A percentile compares a stretch with the other conserved stretches of the same genome.
These are phyloP conservation scores for Coptodon rendalli DNA, from an alignment of 2,113 vertebrate species.

Conservation along the genomic window DNA sequence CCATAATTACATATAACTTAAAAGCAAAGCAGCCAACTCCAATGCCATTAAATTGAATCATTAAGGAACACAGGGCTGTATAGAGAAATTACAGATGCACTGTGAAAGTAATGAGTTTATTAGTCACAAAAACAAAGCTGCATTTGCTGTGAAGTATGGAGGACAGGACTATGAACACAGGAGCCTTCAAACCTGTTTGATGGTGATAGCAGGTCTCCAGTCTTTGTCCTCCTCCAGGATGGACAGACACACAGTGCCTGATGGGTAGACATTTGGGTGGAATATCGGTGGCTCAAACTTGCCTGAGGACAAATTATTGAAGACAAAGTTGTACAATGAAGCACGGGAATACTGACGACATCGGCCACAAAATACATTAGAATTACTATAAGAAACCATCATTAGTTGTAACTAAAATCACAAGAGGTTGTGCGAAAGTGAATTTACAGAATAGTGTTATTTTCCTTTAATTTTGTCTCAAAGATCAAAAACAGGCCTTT, in stretches of 20 bases:
- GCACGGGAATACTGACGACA: not conserved
- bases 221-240: conserved; percentile 99
- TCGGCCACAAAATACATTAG: not conserved
- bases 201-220: conserved; percentile 98
- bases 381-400: not conserved
- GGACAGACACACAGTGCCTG: conserved; percentile 95
- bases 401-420: not conserved
- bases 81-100: not conserved
- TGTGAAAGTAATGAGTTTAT: not conserved
- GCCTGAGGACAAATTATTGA: conserved; percentile 67
- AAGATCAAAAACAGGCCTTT: not conserved
- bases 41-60: not conserved
- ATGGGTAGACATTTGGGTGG: conserved; percentile 97
- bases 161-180: not conserved
- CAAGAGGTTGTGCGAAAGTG: not conserved
- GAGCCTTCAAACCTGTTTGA: conserved; percentile 79
- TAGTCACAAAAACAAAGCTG: not conserved
- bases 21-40: not conserved
- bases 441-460: not conserved
- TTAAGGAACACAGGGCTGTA: not conserved
- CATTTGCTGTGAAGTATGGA: fast-evolving
- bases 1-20: not conserved
- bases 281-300: conserved; percentile 98
- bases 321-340: not conserved
- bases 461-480: not conserved